These are phyloP conservation scores for Lepidocyrtinus sp. DNA, from an alignment of 2,888 invertebrate genomes.

Conservation along the genomic window DNA sequence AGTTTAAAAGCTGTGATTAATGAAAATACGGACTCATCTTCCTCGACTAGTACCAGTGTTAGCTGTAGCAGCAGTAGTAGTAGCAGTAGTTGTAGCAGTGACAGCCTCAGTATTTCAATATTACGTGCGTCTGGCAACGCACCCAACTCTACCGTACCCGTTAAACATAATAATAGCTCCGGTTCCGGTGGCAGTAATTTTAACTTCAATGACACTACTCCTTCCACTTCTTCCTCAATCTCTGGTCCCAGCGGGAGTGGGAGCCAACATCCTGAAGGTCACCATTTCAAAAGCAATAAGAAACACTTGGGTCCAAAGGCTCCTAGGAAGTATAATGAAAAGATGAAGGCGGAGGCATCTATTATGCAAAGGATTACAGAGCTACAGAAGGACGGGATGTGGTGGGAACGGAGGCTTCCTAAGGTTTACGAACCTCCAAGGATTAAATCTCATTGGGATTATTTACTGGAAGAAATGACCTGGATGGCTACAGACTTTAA, in stretches of 20 bases:
- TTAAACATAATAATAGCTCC: not conserved
- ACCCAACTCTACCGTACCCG: not conserved
- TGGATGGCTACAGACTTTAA: constrained; percentile 99
- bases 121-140: not conserved
- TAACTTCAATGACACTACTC: constrained; percentile 1
- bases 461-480: constrained; percentile 97
- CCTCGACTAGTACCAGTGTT: constrained; percentile 26
- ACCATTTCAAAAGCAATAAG: constrained; percentile 42
- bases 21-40: constrained; percentile 49
- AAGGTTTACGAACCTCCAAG: constrained; percentile 61
- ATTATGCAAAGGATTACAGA: constrained; percentile 94
- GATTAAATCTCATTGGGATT: constrained; percentile 97
- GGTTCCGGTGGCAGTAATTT: constrained; percentile 1
- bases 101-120: constrained; percentile 18
- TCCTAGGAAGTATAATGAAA: constrained; percentile 65
- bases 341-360: constrained; percentile 81
- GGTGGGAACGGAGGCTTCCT: constrained; percentile 77
- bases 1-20: constrained; percentile 45
- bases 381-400: constrained; percentile 93
- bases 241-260: not conserved
- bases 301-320: constrained; percentile 16
- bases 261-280: too few relatives aligned
- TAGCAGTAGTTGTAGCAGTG: constrained; percentile 28
- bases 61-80: constrained; percentile 32
- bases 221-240: constrained; percentile 16